phyloP scores from a whole-genome alignment of 2,113 vertebrate genomes.

The Suricata suricatta region DNA sequence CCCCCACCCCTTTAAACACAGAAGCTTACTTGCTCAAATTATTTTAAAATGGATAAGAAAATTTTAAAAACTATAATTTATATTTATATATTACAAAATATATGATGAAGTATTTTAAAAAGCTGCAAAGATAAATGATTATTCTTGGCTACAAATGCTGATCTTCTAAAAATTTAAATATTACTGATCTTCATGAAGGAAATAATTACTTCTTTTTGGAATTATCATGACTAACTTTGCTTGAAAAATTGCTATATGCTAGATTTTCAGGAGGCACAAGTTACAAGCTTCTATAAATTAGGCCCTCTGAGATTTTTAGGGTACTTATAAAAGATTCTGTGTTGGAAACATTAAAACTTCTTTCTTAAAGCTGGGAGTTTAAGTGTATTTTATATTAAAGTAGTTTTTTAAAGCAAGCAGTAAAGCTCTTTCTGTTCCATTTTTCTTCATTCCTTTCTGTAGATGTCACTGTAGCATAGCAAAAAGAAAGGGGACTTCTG shows the following conservation, averaged over 20 bases:
- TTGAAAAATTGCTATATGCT: conserved; percentile 61
- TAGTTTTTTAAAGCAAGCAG: background rate
- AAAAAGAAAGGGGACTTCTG: conserved; percentile 66
- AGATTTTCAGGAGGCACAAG: conserved; percentile 63
- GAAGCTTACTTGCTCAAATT: conserved; percentile 1
- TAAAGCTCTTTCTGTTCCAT: background rate
- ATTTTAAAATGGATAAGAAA: conserved; percentile 4
- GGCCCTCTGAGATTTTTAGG: conserved; percentile 4
- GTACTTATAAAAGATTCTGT: background rate
- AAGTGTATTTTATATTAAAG: background rate
- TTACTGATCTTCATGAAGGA: conserved; percentile 43
- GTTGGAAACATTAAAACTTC: conserved; percentile 11
- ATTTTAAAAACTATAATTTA: background rate
- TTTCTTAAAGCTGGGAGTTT: conserved; percentile 20
- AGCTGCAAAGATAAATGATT: background rate
- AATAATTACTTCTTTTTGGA: conserved; percentile 70
- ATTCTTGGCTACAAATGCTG: conserved; percentile 45
- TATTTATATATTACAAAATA: background rate
- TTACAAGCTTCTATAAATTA: conserved; percentile 61
- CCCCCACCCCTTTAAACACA: background rate
- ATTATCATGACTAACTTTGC: conserved; percentile 54
- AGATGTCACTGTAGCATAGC: conserved; percentile 87
- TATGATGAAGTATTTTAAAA: background rate
- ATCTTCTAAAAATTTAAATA: conserved; percentile 52
- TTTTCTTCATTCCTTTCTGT: conserved; percentile 80